These are phyloP conservation scores for Ispidina lecontei DNA, from an alignment of 2,797 vertebrate species.

Conservation along the genomic window DNA sequence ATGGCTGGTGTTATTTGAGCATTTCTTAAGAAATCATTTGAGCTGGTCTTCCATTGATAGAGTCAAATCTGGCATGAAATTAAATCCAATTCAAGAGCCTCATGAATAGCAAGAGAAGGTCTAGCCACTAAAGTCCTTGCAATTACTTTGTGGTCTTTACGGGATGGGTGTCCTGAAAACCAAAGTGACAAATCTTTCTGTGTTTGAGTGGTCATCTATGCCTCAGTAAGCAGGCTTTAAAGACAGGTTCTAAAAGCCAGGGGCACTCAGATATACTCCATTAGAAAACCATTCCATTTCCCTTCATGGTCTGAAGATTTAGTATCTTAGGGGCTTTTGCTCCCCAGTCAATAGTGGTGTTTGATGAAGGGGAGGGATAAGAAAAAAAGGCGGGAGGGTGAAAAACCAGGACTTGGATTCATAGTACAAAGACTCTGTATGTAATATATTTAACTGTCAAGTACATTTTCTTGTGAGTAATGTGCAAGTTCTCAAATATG, in stretches of 20 bases:
- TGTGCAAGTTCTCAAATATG: neutral
- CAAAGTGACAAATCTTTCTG: constrained; percentile 40
- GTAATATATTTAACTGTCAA: constrained; percentile 57
- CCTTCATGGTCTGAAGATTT: constrained; percentile 61
- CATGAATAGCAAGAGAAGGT: constrained; percentile 67
- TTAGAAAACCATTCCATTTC: constrained; percentile 58
- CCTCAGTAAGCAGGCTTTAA: constrained; percentile 56
- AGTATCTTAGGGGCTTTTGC: constrained; percentile 37
- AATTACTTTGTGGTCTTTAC: constrained; percentile 59
- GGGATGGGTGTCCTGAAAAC: constrained; percentile 46
- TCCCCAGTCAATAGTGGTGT: constrained; percentile 24
- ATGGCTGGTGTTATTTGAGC: constrained; percentile 29
- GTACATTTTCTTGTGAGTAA: constrained; percentile 14
- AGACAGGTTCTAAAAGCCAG: constrained; percentile 58
- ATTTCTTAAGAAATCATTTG: constrained; percentile 60
- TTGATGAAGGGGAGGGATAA: constrained; percentile 38
- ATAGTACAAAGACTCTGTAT: neutral
- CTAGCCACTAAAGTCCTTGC: constrained; percentile 42
- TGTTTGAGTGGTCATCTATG: constrained; percentile 61
- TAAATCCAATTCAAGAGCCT: constrained; percentile 64
- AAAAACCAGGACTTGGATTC: neutral
- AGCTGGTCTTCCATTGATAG: constrained; percentile 54
- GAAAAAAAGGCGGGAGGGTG: neutral
- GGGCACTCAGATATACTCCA: constrained; percentile 46
- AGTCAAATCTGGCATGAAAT: constrained; percentile 74